These are phyloP conservation scores for Coreius guichenoti DNA, from an alignment of 2,797 vertebrate species.

Conservation along the genomic window DNA sequence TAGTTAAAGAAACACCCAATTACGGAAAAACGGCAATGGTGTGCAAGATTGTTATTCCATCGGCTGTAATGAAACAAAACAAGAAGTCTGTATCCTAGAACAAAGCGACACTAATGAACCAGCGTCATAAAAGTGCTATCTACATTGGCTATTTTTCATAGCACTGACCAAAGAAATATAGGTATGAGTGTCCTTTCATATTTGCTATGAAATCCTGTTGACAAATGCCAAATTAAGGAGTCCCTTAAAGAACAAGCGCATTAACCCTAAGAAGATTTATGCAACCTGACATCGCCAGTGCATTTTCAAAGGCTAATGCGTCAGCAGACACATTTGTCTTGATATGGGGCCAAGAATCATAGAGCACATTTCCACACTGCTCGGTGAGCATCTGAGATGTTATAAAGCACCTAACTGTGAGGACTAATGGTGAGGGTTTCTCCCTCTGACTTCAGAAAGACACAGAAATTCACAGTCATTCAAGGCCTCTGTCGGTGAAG, in stretches of 20 bases:
- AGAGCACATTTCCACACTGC: constrained; percentile 24
- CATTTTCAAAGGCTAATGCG: constrained; percentile 33
- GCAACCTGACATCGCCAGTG: constrained; percentile 23
- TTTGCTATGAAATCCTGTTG: constrained; percentile 18
- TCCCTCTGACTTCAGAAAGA: neutral
- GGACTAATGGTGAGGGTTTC: neutral
- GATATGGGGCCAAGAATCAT: neutral
- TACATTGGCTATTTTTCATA: neutral
- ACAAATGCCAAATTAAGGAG: constrained; percentile 35
- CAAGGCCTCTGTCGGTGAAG: neutral
- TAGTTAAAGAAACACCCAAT: neutral
- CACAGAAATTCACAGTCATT: constrained; percentile 4
- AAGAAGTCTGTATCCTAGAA: neutral
- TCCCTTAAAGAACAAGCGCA: constrained; percentile 15
- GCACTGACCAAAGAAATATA: constrained; percentile 14
- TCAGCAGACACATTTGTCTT: constrained; percentile 36
- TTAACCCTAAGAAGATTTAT: constrained; percentile 34
- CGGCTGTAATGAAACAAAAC: neutral
- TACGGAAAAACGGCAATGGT: neutral
- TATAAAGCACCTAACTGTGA: constrained; percentile 1
- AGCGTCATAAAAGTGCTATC: neutral
- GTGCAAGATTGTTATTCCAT: neutral
- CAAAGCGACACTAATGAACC: constrained; percentile 7
- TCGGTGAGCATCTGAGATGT: constrained; percentile 13
- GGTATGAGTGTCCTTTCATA: constrained; percentile 2